These are phyloP conservation scores for Dinothrombium tinctorium DNA, from an alignment of 1,140 invertebrate species.

Conservation along the genomic window DNA sequence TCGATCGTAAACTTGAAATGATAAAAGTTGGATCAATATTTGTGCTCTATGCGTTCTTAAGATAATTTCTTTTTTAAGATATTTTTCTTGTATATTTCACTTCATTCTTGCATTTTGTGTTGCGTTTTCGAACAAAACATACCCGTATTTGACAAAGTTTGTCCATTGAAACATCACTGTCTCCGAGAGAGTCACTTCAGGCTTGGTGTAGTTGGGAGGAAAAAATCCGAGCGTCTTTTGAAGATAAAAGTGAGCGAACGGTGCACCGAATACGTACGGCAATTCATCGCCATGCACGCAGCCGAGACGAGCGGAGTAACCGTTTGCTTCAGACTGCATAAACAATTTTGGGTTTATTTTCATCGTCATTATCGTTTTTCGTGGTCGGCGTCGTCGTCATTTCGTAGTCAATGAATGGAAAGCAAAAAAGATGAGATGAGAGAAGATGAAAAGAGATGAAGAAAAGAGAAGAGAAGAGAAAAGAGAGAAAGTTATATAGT, in stretches of 20 bases:
- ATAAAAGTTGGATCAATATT: too few species aligned
- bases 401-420: too few species aligned
- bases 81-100: background rate
- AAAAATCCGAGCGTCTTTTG: background rate
- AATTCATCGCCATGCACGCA: constrained; percentile 72
- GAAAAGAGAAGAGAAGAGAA: background rate
- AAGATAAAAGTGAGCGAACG: constrained; percentile 26
- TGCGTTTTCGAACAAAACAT: background rate
- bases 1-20: too few species aligned
- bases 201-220: constrained; percentile 52
- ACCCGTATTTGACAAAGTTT: constrained; percentile 76
- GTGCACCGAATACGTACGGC: constrained; percentile 69
- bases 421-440: too few species aligned
- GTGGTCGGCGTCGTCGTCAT: too few species aligned
- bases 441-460: background rate
- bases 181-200: constrained; percentile 65
- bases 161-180: constrained; percentile 79
- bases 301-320: constrained; percentile 25
- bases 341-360: too few species aligned
- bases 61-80: background rate
- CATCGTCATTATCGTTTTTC: too few species aligned
- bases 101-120: background rate
- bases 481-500: background rate
- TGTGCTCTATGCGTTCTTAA: too few species aligned
- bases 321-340: background rate